Conservation (phyloP, 2,113 vertebrate genomes). For the Montifringilla adamsi region DNA sequence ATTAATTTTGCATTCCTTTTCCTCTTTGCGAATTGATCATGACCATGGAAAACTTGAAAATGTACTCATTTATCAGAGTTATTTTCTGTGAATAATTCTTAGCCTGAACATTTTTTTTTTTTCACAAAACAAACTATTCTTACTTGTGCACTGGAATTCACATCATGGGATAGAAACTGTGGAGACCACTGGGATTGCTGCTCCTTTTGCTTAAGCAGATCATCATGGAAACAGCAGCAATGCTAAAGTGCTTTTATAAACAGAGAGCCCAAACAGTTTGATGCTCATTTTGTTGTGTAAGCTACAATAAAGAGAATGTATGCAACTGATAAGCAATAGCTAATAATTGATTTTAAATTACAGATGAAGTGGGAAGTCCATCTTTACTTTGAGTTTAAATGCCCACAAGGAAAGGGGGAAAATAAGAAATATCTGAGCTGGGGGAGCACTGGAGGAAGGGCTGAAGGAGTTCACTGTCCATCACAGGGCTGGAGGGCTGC, state of each 20-base stretch:
- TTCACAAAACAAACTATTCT: background rate
- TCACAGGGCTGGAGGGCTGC: background rate
- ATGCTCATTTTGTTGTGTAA: background rate
- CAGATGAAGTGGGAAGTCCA: background rate
- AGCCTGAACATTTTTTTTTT: background rate
- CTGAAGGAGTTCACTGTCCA: background rate
- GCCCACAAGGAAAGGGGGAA: background rate
- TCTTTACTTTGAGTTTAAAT: background rate
- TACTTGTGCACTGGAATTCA: background rate
- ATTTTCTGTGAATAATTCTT: background rate
- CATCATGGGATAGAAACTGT: background rate
- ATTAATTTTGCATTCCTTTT: conserved; percentile 47
- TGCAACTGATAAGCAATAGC: background rate
- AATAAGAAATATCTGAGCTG: background rate
- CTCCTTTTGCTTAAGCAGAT: background rate
- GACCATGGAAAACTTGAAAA: conserved; percentile 36
- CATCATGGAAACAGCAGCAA: background rate
- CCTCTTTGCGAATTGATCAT: conserved; percentile 14
- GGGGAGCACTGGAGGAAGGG: background rate
- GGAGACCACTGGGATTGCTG: background rate
- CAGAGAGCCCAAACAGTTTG: background rate
- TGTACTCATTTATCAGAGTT: background rate
- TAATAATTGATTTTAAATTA: background rate
- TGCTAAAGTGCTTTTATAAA: background rate
- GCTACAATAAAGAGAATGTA: background rate